Base-by-base conservation (phyloP, 1,140 invertebrate genomes). In the Cephus cinctus region DNA sequence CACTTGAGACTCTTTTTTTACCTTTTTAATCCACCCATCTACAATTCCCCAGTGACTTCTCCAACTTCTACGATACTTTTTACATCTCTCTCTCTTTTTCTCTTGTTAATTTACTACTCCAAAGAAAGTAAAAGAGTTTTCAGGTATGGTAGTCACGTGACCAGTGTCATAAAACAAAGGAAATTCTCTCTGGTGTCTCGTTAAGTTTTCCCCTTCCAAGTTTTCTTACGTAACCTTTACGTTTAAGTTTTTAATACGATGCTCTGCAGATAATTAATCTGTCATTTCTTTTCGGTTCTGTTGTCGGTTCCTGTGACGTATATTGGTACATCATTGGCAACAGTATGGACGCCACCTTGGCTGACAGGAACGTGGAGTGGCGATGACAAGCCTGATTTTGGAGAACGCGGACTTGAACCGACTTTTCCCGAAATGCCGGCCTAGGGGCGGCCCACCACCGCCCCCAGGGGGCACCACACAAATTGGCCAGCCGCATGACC, bases 361-460 rank as follows among this genome's bases (percentile, higher is more conserved):
- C 43, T 49, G 57, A 60, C 36, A 63, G 58, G 65, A 66, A 65
- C 43, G 64, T 63, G 49, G 48, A 52, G 57, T 61, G 71, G 75
- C 75, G 75, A 77, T 77, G 75, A 76, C 75, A 73, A 75, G 73
- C 47, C 61, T 77, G 73, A 76, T 77, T 59, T 73, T 76, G 67
- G 75, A 77, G 59, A 77, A 75, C 73, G 64, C 73, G 49, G 75
- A 77, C 55, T 71, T 77, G 60, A 76, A 73, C 56, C 72, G 64
- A 67, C 69, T 77, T 60, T 77, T 77, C 63, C 73, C 73, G 50
- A 77, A 77, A 76, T 77, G 75, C 68, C 75, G 75, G 73, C 75
- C 75, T 77, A 77, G 67, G 67, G 63, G 68, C 61, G 64, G 66
- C 49, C 66, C 61, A 65, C 67, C 69, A 60, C 65, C 65, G 54